phyloP scores from a whole-genome alignment of 2,797 vertebrate species.

The Alectoris magna region DNA sequence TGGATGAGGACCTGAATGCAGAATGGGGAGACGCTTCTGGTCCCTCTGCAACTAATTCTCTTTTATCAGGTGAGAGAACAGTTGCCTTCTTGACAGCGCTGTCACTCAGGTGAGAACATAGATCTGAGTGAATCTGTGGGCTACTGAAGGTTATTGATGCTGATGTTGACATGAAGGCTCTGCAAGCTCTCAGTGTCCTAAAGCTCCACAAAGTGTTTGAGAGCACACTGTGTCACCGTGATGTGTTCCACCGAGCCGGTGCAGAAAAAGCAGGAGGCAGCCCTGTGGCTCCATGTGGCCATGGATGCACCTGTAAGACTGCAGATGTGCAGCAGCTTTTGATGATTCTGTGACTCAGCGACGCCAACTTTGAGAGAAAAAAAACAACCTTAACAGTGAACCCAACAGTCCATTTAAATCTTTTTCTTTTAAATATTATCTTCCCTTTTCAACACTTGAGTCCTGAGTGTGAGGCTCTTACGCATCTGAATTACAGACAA shows the following conservation, averaged over 20 bases:
- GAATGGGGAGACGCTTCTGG: neutral
- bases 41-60: neutral
- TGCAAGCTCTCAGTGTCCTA: neutral
- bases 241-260: neutral
- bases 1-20: neutral
- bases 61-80: neutral
- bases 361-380: neutral
- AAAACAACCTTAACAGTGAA: neutral
- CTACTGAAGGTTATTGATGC: neutral
- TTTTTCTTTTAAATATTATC: neutral
- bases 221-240: neutral
- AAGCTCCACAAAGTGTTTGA: neutral
- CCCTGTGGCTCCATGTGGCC: neutral
- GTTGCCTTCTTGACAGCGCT: neutral
- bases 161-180: neutral
- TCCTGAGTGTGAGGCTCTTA: neutral
- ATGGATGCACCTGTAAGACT: neutral
- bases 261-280: neutral
- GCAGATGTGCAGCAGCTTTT: neutral
- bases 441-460: neutral
- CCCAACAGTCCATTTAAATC: neutral
- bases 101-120: neutral
- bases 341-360: neutral
- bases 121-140: neutral
- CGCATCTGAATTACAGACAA: neutral